phyloP scores from a whole-genome alignment of 2,113 vertebrate species.

The Manacus vitellinus region DNA sequence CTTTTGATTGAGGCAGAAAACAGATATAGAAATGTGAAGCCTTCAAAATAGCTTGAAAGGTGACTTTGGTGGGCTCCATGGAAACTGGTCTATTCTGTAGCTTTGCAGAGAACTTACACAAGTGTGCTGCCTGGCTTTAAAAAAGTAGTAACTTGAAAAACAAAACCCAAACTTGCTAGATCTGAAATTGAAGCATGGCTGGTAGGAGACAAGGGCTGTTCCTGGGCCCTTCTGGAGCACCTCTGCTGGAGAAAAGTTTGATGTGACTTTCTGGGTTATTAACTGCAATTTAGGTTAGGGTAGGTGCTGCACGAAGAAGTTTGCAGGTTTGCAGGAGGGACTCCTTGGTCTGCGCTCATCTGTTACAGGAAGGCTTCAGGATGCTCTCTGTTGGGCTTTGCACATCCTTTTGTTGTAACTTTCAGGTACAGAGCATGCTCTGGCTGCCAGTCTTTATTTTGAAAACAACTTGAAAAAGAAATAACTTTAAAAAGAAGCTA shows the following conservation, averaged over 20 bases:
- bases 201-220: neutral
- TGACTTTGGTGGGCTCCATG: slow-evolving; percentile 47
- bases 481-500: neutral
- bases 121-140: neutral
- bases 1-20: slow-evolving; percentile 11
- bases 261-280: neutral
- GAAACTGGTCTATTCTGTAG: slow-evolving; percentile 20
- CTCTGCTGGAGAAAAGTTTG: neutral
- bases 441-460: neutral
- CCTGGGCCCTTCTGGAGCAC: neutral
- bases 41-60: neutral
- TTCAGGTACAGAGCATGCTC: neutral
- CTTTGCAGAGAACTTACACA: neutral
- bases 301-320: neutral
- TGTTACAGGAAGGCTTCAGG: neutral
- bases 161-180: neutral
- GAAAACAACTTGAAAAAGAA: neutral
- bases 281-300: neutral
- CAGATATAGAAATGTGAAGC: neutral
- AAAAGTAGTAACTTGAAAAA: neutral
- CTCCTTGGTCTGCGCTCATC: neutral
- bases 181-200: neutral
- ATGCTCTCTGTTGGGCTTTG: neutral
- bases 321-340: neutral
- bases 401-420: accelerated